Evolutionary conservation across 2,888 invertebrate species (phyloP), one percentile per base, ranked within the genome.

Genomic region (Drosophila greeni): DNA sequence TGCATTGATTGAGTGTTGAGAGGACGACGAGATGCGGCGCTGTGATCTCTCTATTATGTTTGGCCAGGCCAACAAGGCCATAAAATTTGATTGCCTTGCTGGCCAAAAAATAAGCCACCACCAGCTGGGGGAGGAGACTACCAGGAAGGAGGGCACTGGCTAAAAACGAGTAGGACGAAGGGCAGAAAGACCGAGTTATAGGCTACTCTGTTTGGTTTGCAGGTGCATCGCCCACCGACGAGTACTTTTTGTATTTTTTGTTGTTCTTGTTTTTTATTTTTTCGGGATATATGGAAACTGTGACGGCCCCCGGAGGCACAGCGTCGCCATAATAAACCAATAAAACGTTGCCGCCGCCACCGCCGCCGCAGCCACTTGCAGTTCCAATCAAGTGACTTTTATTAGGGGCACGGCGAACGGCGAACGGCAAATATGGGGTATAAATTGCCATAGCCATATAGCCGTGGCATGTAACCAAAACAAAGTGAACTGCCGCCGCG

Each of bases 381-480:
- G 78, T 82, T 82, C 80, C 82, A 79, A 79, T 79, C 77, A 79
- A 79, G 82, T 79, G 77, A 80, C 73, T 79, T 79, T 79, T 78
- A 78, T 78, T 79, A 77, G 79, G 52, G 59, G 61, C 59, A 66
- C 36, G 39, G 34, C 40, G 20, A 20, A 20, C 40, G 39, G 34
- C 31, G 48, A 26, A 24, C 42, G 52, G 43, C 57, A 34, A 20
- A 43, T 29, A 51, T 57, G 49, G 45, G 67, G 70, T 74, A 79
- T 76, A 79, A 82, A 79, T 79, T 76, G 79, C 77, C 74, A 64
- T 76, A 66, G 74, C 82, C 78, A 18, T 79, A 64, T 76, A 67
- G 72, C 79, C 75, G 23, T 74, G 72, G 79, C 79, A 79, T 76
- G 67, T 74, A 74, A 68, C 82, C 76, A 82, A 82, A 82, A 82